Conservation (phyloP, 2,113 vertebrate genomes). For the Dicerorhinus sumatrensis region DNA sequence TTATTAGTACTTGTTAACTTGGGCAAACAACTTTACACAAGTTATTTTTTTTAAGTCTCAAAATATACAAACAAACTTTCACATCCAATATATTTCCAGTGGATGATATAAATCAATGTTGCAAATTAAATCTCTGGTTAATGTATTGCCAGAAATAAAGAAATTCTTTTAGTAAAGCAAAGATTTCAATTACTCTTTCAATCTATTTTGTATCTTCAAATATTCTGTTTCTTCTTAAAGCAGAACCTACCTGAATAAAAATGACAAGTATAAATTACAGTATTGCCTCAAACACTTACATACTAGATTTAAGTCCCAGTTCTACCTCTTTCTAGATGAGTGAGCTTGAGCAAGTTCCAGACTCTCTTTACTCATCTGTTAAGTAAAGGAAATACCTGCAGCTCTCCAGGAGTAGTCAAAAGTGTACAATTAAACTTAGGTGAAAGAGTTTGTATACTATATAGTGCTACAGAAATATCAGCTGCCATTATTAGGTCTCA, state of each 20-base stretch:
- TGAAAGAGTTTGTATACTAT: not conserved
- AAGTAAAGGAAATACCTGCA: not conserved
- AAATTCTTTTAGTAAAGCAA: slow-evolving; percentile 1
- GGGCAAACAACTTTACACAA: not conserved
- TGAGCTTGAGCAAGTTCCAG: slow-evolving; percentile 3
- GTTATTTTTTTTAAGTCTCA: slow-evolving; percentile 40
- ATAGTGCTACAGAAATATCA: not conserved
- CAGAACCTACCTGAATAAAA: slow-evolving; percentile 45
- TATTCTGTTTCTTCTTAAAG: not conserved
- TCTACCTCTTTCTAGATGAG: not conserved
- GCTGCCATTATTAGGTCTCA: not conserved
- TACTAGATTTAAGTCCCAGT: not conserved
- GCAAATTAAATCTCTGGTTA: slow-evolving; percentile 56
- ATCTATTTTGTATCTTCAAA: slow-evolving; percentile 19
- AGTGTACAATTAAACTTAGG: not conserved
- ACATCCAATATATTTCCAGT: not conserved
- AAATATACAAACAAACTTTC: slow-evolving; percentile 44
- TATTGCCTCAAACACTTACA: not conserved
- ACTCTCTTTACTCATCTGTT: not conserved
- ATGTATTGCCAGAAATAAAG: slow-evolving; percentile 26
- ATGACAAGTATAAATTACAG: slow-evolving; percentile 16
- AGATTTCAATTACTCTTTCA: slow-evolving; percentile 39
- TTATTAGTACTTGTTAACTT: slow-evolving; percentile 1
- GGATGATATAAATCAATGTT: slow-evolving; percentile 15
- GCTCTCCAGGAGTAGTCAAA: not conserved